Base-by-base conservation (phyloP, 2,888 invertebrate species). In the Didymodactylos carnosus region DNA sequence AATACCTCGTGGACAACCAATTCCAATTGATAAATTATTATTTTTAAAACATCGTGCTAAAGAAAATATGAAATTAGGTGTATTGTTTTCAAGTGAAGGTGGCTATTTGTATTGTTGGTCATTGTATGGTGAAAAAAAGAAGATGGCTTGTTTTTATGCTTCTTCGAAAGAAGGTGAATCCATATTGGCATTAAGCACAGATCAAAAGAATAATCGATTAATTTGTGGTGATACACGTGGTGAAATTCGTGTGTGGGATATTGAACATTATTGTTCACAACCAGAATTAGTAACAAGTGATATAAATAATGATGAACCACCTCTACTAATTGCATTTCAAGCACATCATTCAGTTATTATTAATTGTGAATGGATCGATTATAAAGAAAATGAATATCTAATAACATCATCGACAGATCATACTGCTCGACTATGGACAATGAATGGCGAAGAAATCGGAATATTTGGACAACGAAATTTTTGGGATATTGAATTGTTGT, bases 101-200 rank as follows among this genome's bases (percentile, higher is more conserved):
- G 83, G 83, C 4, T 73, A 75, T n/a, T 77, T 83, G 11, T 73
- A 78, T 8, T 83, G 80, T 79, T 83, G 83, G 83, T 81, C 80
- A 76, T 75, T 82, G 7, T 81, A 79, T 76, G 78, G 79, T 40
- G 76, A 77, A 25, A 78, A 78, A 71, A 78, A 78, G 70, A 79
- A 80, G 73, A 78, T 81, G 75, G 81, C 81, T 81, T 75, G 77
- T 69, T 82, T 80, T 77, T 80, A 80, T 77, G 81, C 79, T 3
- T 79, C 81, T 8, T 80, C 79, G 25, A 75, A 75, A 8, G 72
- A 73, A 7, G 82, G 81, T 75, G 82, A 82, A 75, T 81, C 80
- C 1, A 80, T 82, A 8, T 78, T 82, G 69, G 80, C 79, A 10
- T 77, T 82, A 78, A 79, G 80, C 72, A 79, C 79, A 25, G 78